Evolutionary conservation across 2,113 vertebrate species (phyloP), one percentile per base, ranked within the genome.

Genomic region (Pimephales promelas): DNA sequence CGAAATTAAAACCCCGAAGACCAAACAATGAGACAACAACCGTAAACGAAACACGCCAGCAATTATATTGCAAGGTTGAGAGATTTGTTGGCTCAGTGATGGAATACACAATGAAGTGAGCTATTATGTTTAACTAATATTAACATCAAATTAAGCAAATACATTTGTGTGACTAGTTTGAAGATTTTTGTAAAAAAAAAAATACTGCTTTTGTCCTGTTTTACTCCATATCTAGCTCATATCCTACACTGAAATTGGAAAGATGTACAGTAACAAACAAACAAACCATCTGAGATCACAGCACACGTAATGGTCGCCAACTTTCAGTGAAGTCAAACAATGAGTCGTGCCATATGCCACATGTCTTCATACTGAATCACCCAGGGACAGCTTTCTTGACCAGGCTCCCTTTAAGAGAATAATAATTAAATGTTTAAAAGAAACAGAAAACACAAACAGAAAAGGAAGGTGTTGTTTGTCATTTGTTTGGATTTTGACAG

Each of bases 311-410:
- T 10, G 40, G 34, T 34, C 24, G 26, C 81, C 86, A 34, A 68
- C 79, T 78, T 81, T 71, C 62, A 64, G 54, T 47, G 49, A 26
- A 81, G 68, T 64, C 71, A 73, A 70, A 49, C 43, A 45, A n/a
- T 28, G 56, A 79, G 57, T 80, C 76, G 52, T 20, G 71, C 71
- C 14, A 31, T 45, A 73, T 78, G 86, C 83, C 34, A 3, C 40
- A 68, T 71, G 75, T 54, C 45, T 34, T 61, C 57, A 62, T 14
- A 16, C 22, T 43, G 20, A 73, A 66, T 79, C 56, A 34, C 76
- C 8, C 62, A 78, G 43, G 43, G 22, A 28, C 10, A 36, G 57
- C n/a, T 52, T 10, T 76, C 36, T 18, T 74, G 59, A 74, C 72
- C 43, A 52, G 72, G 26, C 47, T 70, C 34, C 34, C 20, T 70